These are phyloP conservation scores for Manis javanica DNA, from an alignment of 2,797 vertebrate genomes.

Conservation along the genomic window DNA sequence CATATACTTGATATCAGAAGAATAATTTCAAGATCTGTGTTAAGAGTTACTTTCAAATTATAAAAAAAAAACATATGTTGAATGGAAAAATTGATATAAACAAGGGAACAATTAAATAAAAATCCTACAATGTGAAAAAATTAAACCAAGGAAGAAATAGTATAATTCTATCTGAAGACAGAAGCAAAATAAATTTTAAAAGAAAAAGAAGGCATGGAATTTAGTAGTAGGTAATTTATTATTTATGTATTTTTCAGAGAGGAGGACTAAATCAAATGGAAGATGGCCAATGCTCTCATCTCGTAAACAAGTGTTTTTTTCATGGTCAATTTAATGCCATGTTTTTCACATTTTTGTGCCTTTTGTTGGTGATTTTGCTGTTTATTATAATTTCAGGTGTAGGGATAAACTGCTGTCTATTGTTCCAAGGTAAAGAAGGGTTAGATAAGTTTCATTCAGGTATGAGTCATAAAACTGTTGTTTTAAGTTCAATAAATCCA, in stretches of 20 bases:
- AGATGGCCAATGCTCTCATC: background rate
- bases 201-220: background rate
- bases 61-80: background rate
- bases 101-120: background rate
- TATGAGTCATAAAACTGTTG: background rate
- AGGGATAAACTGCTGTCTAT: background rate
- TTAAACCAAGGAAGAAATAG: background rate
- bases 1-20: background rate
- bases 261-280: background rate
- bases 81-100: background rate
- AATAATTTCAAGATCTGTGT: background rate
- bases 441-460: background rate
- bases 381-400: background rate
- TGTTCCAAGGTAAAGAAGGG: background rate
- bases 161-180: background rate
- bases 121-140: background rate
- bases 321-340: background rate
- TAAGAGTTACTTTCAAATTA: background rate
- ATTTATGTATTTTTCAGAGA: background rate
- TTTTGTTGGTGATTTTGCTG: background rate
- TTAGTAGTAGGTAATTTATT: background rate
- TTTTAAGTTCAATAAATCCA: background rate
- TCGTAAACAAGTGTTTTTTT: background rate
- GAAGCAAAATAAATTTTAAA: background rate
- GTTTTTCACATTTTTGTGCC: background rate